phyloP scores from a whole-genome alignment of 2,797 vertebrate species.

The Sebastiscus albofasciatus region DNA sequence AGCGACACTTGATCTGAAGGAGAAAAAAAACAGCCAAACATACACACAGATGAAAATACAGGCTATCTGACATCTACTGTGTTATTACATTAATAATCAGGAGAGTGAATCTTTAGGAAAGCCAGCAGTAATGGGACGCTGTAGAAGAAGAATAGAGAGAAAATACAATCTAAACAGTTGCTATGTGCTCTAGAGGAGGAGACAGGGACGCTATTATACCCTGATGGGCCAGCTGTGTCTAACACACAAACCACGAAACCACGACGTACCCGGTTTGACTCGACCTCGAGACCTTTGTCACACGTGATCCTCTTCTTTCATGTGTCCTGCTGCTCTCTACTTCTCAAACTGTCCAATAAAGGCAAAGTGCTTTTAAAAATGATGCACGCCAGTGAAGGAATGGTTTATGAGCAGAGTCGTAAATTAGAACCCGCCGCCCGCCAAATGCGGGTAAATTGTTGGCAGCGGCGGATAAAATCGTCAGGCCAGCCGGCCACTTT shows the following conservation, averaged over 20 bases:
- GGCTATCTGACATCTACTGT: not conserved
- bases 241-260: not conserved
- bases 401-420: too few relatives aligned
- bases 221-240: not conserved
- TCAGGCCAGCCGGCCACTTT: too few relatives aligned
- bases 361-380: not conserved
- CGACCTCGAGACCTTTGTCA: not conserved
- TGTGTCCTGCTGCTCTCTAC: not conserved
- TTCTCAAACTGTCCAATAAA: not conserved
- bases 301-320: not conserved
- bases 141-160: not conserved
- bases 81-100: not conserved
- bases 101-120: not conserved
- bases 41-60: not conserved
- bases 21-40: not conserved
- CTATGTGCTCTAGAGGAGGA: not conserved
- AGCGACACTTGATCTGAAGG: slow-evolving; percentile 85
- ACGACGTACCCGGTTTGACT: not conserved
- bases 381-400: too few relatives aligned
- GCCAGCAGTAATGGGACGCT: not conserved
- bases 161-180: not conserved
- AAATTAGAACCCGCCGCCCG: too few relatives aligned
- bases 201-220: not conserved
- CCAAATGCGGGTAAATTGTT: too few relatives aligned
- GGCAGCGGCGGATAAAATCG: too few relatives aligned